Evolutionary conservation across 2,797 vertebrate species (phyloP), one percentile per base, ranked within the genome.

Genomic region (Catostomus latipinnis): DNA sequence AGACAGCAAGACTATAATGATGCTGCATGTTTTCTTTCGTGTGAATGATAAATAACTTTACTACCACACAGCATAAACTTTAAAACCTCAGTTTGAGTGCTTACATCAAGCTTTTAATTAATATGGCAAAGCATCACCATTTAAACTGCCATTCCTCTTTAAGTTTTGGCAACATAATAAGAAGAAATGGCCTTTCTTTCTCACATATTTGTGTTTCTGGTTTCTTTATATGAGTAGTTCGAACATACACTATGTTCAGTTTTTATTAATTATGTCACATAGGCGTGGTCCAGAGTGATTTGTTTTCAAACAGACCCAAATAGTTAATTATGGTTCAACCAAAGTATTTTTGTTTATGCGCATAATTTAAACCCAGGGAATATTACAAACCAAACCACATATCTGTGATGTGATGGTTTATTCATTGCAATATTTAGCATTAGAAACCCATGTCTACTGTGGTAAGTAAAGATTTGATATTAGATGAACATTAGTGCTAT

Each of bases 151-250:
- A 71, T 81, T 83, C n/a, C 72, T 81, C 79, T 81, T 76, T 54
- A 43, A 6, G 63, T 76, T 69, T 73, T 86, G 82, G 80, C 84
- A 86, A 43, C 49, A 63, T 80, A 83, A 86, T 82, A 60, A 77
- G 63, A 77, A 56, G 58, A 76, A 14, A 62, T 58, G 63, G 71
- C 8, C 43, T 85, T 80, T 72, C 53, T 49, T 11, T 61, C 56
- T 83, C 46, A 83, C 72, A 76, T 81, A 48, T 79, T 22, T 74
- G 71, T 72, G 67, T 60, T 69, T 54, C 71, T 58, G 48, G 45
- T 58, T 76, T 74, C 72, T 71, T 66, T 65, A 60, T 78, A 54
- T 70, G 57, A 73, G 58, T 50, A 34, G 57, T 48, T 34, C 57
- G 34, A 70, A 56, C 60, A 73, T 34, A 63, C 7, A 53, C 8